Evolutionary conservation across 2,797 vertebrate species (phyloP).

Genomic region (Gadopsis bispinosus): DNA sequence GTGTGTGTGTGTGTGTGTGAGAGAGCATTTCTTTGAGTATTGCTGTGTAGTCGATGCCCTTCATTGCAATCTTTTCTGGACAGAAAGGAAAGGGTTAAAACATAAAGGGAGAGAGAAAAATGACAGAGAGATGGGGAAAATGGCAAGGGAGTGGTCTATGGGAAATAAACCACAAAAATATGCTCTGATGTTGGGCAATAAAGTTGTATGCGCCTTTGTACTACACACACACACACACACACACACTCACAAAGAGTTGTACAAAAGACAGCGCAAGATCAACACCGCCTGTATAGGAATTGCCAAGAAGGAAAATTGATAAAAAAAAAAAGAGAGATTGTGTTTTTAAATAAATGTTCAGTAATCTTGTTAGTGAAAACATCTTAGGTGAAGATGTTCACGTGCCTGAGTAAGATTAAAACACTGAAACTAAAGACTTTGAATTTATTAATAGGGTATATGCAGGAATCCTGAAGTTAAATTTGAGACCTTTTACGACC

Average conservation of each 20-base stretch:
- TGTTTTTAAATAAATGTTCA: not conserved
- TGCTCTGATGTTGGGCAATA: not conserved
- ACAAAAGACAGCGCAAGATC: not conserved
- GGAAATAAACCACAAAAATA: not conserved
- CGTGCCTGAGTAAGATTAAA: not conserved
- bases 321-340: not conserved
- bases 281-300: not conserved
- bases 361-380: no score
- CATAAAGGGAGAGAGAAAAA: slow-evolving; percentile 1
- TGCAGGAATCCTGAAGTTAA: no score
- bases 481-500: no score
- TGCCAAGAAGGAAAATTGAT: not conserved
- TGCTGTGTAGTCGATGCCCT: not conserved
- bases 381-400: not conserved
- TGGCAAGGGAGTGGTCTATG: not conserved
- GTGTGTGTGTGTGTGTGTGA: no score
- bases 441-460: not conserved
- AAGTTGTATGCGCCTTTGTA: not conserved
- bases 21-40: slow-evolving; percentile 5
- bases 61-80: slow-evolving; percentile 55
- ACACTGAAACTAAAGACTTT: not conserved
- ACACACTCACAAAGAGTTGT: no score
- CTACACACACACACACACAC: no score
- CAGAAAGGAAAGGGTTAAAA: not conserved
- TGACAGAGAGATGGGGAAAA: not conserved